Conservation (phyloP, 2,797 vertebrate genomes). For the Cottoperca gobio region DNA sequence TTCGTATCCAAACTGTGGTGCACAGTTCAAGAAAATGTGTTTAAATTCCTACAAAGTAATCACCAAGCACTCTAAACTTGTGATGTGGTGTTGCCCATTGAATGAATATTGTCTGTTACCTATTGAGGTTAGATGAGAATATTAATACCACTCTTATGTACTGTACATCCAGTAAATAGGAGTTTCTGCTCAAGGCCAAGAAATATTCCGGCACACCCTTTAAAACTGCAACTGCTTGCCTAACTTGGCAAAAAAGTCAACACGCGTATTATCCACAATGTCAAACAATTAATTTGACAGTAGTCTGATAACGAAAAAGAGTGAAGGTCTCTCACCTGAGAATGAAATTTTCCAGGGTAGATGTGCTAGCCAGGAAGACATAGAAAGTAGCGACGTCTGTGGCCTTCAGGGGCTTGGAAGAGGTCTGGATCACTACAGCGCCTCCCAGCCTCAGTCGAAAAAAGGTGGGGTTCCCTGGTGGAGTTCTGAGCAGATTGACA, state of each 20-base stretch:
- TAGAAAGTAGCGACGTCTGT: slow-evolving; percentile 90
- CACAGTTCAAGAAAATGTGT: neutral
- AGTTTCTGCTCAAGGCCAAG: neutral
- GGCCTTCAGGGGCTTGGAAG: slow-evolving; percentile 86
- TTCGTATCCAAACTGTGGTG: neutral
- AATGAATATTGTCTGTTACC: too few species aligned
- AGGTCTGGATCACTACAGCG: slow-evolving; percentile 88
- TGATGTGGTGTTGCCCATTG: too few species aligned
- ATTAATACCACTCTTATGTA: too few species aligned
- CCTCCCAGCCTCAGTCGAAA: slow-evolving; percentile 89
- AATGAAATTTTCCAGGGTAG: slow-evolving; percentile 88
- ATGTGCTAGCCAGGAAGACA: slow-evolving; percentile 88
- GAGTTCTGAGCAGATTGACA: slow-evolving; percentile 87
- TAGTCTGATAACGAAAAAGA: neutral
- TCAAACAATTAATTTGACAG: neutral
- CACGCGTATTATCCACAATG: neutral
- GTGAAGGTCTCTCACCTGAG: slow-evolving; percentile 86
- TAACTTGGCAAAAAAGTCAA: neutral
- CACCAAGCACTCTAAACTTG: too few species aligned
- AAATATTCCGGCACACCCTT: neutral
- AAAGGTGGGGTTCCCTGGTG: slow-evolving; percentile 81
- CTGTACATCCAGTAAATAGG: too few species aligned
- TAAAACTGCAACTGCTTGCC: neutral
- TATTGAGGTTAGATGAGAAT: too few species aligned
- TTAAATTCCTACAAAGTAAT: too few species aligned